phyloP scores from a whole-genome alignment of 2,888 invertebrate species.

The Apotomis betuletana region DNA sequence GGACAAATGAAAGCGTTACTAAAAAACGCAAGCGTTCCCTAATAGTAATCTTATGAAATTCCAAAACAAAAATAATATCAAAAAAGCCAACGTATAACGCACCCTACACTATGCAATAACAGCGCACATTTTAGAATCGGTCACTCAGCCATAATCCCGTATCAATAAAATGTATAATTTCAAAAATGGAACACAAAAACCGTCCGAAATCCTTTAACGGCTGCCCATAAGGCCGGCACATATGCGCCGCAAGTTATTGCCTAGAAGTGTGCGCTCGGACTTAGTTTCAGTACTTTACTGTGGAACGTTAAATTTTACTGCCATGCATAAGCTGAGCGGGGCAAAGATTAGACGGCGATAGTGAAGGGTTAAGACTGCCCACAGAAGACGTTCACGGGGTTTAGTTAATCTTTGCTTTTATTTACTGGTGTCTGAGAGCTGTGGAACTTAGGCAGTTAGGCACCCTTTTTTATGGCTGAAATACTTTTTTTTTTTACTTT shows the following conservation, averaged over 20 bases:
- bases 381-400: background rate
- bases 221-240: slow-evolving; percentile 63
- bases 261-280: slow-evolving; percentile 60
- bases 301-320: slow-evolving; percentile 69
- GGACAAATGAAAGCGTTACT: too few species aligned
- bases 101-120: too few species aligned
- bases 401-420: background rate
- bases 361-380: background rate
- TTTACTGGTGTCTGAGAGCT: background rate
- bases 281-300: slow-evolving; percentile 77
- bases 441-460: too few species aligned
- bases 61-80: too few species aligned
- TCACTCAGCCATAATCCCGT: background rate
- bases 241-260: slow-evolving; percentile 57
- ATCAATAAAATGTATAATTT: slow-evolving; percentile 23
- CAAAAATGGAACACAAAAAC: slow-evolving; percentile 16
- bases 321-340: slow-evolving; percentile 45
- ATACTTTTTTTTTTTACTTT: too few species aligned
- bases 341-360: slow-evolving; percentile 40
- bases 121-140: too few species aligned
- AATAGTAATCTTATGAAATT: too few species aligned
- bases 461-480: too few species aligned
- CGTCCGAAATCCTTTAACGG: slow-evolving; percentile 63
- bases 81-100: too few species aligned
- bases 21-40: too few species aligned